Conservation (phyloP, 2,113 vertebrate species). For the Aphelocoma coerulescens region DNA sequence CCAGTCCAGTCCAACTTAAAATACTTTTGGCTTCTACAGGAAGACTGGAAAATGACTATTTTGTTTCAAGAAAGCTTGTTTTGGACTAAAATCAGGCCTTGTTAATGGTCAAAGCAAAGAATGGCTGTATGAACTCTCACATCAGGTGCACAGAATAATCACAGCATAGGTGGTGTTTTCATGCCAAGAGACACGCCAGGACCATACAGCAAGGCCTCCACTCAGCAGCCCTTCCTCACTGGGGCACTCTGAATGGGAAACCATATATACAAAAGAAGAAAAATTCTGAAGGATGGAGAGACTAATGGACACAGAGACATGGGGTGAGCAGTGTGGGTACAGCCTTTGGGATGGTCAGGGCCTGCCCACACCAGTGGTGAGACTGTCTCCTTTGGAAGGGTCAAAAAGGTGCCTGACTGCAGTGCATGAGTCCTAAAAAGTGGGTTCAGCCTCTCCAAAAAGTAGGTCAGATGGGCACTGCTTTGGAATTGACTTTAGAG, state of each 20-base stretch:
- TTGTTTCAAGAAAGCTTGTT: constrained; percentile 57
- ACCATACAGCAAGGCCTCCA: not conserved
- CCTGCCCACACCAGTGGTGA: not conserved
- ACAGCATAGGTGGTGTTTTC: not conserved
- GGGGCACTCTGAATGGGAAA: not conserved
- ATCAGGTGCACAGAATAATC: constrained; percentile 3
- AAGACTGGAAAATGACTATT: constrained; percentile 47
- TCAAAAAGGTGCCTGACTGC: not conserved
- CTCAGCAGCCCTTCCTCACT: not conserved
- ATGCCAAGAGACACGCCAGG: not conserved
- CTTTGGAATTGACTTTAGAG: not conserved
- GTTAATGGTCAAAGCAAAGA: not conserved
- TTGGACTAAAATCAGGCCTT: constrained; percentile 48
- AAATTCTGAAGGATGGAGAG: not conserved
- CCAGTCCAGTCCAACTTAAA: constrained; percentile 19
- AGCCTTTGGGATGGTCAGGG: not conserved
- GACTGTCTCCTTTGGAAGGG: not conserved
- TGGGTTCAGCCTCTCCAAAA: not conserved
- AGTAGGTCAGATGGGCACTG: not conserved
- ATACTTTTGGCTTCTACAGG: constrained; percentile 58
- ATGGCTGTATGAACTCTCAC: not conserved
- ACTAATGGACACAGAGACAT: not conserved
- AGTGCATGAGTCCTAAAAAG: not conserved
- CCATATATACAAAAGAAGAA: not conserved
- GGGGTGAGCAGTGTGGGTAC: not conserved